Evolutionary conservation across 2,113 vertebrate genomes (phyloP).

Genomic region (Ginglymostoma cirratum): DNA sequence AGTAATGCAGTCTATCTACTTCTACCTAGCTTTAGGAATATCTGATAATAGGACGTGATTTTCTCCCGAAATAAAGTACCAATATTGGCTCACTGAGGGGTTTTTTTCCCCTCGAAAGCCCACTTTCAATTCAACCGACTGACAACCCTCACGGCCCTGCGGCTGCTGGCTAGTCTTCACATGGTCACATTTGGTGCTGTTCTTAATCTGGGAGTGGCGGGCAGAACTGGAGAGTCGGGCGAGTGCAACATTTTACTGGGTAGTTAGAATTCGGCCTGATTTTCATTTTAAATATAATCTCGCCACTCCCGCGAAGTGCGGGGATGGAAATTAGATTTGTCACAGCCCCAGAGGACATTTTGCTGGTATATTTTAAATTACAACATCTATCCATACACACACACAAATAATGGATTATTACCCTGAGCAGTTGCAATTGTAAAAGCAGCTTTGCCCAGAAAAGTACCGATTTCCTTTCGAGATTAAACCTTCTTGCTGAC

Average conservation of each 20-base stretch:
- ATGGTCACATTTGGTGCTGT: not conserved
- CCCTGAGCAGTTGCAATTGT: not conserved
- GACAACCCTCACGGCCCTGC: too few relatives aligned
- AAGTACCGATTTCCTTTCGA: too few relatives aligned
- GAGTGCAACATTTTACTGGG: not conserved
- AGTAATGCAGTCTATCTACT: not conserved
- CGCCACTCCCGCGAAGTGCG: not conserved
- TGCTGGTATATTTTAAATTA: not conserved
- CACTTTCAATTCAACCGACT: not conserved
- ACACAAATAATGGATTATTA: not conserved
- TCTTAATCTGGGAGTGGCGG: not conserved
- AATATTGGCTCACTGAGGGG: not conserved
- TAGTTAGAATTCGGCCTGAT: not conserved
- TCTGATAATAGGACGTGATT: not conserved
- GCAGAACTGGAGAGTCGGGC: not conserved
- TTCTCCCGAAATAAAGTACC: not conserved
- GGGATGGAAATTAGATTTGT: not conserved
- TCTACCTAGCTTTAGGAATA: not conserved
- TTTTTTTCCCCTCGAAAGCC: not conserved
- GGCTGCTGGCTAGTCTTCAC: too few relatives aligned
- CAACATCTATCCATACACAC: not conserved
- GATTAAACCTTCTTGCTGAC: not conserved
- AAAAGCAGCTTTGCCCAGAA: not conserved
- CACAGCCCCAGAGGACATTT: too few relatives aligned
- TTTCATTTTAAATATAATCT: not conserved